Evolutionary conservation across 2,113 vertebrate species (phyloP), one percentile per base, ranked within the genome.

Genomic region (Sisor rabdophorus): DNA sequence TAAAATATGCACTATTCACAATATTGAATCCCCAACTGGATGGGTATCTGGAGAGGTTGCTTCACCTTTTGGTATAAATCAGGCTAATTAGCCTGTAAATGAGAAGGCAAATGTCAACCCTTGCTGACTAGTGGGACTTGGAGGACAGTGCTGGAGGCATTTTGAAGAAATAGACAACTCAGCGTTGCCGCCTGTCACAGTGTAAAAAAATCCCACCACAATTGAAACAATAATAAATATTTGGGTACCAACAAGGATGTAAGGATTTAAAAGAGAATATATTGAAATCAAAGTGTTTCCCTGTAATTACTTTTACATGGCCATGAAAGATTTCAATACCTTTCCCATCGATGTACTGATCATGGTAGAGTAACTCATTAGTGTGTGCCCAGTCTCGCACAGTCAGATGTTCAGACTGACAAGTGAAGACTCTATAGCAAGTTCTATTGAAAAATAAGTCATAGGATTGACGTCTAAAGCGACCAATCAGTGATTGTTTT

Each of bases 61-160:
- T 24, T 70, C 56, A 58, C 53, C 44, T 77, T 77, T 75, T 60
- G 63, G 79, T 81, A 70, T 81, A 85, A 87, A 84, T 86, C 81
- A 78, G 78, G 83, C 84, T 90, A 90, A 90, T 90, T 88, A 89
- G 85, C 84, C 85, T 78, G 85, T 89, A 88, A 89, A 84, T 86
- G 84, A 87, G 86, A 87, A 80, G 82, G 87, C 86, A 88, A 91
- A 90, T 90, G 89, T 90, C 89, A 90, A 74, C 75, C 79, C 86
- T 86, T 84, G 73, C 83, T 85, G 86, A 84, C 82, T 76, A 80
- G 82, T 58, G 54, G 52, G 52, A n/a, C 73, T 71, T 60, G 44
- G 76, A 79, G 73, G 77, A 79, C 56, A 74, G 73, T 36, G 77
- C 82, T 70, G 8, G 63, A 73, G 79, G 82, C 68, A 28, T 75